phyloP scores from a whole-genome alignment of 2,888 invertebrate genomes.

The Drosophila bunnanda region DNA sequence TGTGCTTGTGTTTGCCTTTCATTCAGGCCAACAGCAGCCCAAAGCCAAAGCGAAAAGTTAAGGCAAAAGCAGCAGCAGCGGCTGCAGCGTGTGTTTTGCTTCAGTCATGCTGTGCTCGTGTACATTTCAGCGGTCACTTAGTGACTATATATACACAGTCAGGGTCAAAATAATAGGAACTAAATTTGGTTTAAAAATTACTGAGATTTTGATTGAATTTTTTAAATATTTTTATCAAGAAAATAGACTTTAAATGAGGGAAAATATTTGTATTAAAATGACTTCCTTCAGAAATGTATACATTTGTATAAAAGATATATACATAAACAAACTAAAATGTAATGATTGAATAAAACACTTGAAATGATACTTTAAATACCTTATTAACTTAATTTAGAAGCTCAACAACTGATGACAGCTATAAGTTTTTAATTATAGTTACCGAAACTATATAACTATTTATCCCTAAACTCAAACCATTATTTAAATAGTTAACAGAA shows the following conservation, averaged over 20 bases:
- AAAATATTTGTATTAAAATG: no score
- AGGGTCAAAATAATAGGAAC: background rate
- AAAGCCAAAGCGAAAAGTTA: constrained; percentile 16
- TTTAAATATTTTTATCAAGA: background rate
- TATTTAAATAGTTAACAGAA: background rate
- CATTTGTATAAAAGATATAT: background rate
- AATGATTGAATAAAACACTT: background rate
- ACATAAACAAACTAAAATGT: background rate
- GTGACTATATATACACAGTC: constrained; percentile 37
- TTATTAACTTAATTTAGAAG: background rate
- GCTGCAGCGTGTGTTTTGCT: constrained; percentile 37
- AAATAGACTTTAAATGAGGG: no score
- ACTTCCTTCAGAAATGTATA: background rate
- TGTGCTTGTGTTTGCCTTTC: constrained; percentile 37
- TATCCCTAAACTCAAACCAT: background rate
- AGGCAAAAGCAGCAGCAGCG: constrained; percentile 15
- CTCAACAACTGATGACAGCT: background rate
- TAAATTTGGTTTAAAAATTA: background rate
- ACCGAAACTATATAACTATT: background rate
- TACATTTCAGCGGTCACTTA: constrained; percentile 80
- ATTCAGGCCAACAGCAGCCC: constrained; percentile 36
- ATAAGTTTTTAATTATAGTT: background rate
- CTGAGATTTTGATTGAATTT: background rate
- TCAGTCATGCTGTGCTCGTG: constrained; percentile 66
- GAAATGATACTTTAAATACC: background rate